Conservation (phyloP, 2,888 invertebrate species). For the Drosophila anceps region DNA sequence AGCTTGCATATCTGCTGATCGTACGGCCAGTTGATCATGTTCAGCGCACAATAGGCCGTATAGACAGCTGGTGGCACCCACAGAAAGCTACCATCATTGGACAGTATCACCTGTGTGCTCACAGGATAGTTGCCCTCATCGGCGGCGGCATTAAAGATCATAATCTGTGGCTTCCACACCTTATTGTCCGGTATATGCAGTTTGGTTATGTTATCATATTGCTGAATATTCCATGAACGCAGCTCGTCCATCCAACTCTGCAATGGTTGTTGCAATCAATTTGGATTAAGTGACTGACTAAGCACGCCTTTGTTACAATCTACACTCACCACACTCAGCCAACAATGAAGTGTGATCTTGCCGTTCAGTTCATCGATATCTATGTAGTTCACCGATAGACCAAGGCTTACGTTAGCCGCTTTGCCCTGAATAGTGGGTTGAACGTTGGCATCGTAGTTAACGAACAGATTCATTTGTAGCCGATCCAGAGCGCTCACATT, state of each 20-base stretch:
- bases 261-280: slow-evolving; percentile 6
- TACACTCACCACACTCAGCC: slow-evolving; percentile 88
- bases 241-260: slow-evolving; percentile 92
- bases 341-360: slow-evolving; percentile 87
- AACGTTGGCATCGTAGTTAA: slow-evolving; percentile 85
- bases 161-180: slow-evolving; percentile 91
- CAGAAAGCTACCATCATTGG: slow-evolving; percentile 84
- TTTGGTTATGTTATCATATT: slow-evolving; percentile 88
- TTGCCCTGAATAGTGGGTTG: slow-evolving; percentile 79
- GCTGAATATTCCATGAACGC: slow-evolving; percentile 89
- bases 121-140: slow-evolving; percentile 86
- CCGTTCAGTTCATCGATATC: slow-evolving; percentile 89
- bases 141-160: slow-evolving; percentile 89
- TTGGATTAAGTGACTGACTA: background rate
- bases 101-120: slow-evolving; percentile 56
- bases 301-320: background rate
- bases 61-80: slow-evolving; percentile 91
- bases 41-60: slow-evolving; percentile 88
- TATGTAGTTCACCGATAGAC: slow-evolving; percentile 88
- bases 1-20: slow-evolving; percentile 90
- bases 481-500: slow-evolving; percentile 71
- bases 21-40: slow-evolving; percentile 91
- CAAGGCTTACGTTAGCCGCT: slow-evolving; percentile 83
- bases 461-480: slow-evolving; percentile 85
- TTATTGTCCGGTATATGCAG: slow-evolving; percentile 89